Conservation (phyloP, 2,888 invertebrate genomes). For the Trissolcus brochymenae region DNA sequence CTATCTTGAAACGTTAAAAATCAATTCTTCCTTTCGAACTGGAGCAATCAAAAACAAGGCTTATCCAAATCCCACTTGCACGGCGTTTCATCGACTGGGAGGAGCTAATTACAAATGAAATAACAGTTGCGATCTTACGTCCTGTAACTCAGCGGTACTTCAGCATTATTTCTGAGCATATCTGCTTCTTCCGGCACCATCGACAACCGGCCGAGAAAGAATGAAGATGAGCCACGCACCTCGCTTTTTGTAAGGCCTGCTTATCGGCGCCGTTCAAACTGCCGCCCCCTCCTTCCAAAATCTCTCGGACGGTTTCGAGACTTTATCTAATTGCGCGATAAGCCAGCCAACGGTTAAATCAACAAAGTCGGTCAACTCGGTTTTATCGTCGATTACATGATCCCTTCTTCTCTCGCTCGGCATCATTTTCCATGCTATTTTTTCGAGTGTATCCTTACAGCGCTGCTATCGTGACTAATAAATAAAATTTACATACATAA, state of each 20-base stretch:
- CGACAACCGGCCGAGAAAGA: slow-evolving; percentile 33
- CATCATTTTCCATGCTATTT: neutral
- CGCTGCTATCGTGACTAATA: slow-evolving; percentile 13
- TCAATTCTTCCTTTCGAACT: slow-evolving; percentile 3
- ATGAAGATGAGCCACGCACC: slow-evolving; percentile 50
- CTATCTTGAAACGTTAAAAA: slow-evolving; percentile 15
- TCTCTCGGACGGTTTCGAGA: slow-evolving; percentile 33
- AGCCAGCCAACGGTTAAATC: slow-evolving; percentile 28
- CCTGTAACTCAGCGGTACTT: slow-evolving; percentile 6
- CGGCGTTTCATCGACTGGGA: neutral
- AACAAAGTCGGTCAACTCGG: slow-evolving; percentile 45
- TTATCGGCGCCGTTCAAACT: slow-evolving; percentile 27
- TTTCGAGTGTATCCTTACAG: neutral
- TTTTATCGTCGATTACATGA: slow-evolving; percentile 26
- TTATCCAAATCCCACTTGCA: slow-evolving; percentile 3
- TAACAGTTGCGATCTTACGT: neutral
- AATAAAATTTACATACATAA: slow-evolving; percentile 2
- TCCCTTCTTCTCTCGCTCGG: neutral
- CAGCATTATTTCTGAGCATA: neutral
- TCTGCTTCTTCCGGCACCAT: slow-evolving; percentile 11
- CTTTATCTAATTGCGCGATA: slow-evolving; percentile 48
- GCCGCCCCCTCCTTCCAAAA: neutral
- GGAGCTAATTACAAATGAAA: slow-evolving; percentile 3
- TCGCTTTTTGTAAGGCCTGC: slow-evolving; percentile 28
- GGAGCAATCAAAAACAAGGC: slow-evolving; percentile 9